phyloP scores from a whole-genome alignment of 2,113 vertebrate genomes.

The Tringa solitaria region DNA sequence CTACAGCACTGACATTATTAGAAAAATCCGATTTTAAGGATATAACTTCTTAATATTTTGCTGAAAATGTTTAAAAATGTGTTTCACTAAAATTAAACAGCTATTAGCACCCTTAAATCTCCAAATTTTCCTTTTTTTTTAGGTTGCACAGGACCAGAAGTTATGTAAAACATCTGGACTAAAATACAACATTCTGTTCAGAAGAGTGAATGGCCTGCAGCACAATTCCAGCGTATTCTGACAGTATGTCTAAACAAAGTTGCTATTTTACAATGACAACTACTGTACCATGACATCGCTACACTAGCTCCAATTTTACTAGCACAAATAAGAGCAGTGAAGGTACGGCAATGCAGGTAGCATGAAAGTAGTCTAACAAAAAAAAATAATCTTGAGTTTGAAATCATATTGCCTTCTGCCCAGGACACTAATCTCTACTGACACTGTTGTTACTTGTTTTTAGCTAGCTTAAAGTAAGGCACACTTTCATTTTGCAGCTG shows the following conservation, averaged over 20 bases:
- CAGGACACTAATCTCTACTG: neutral
- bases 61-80: neutral
- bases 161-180: constrained; percentile 43
- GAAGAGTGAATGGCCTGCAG: constrained; percentile 23
- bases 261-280: constrained; percentile 4
- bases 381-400: neutral
- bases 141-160: neutral
- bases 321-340: neutral
- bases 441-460: neutral
- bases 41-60: neutral
- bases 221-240: neutral
- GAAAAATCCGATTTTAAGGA: neutral
- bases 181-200: constrained; percentile 29
- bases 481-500: neutral
- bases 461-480: neutral
- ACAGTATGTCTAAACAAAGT: constrained; percentile 27
- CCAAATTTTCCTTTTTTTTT: neutral
- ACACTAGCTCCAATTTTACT: neutral
- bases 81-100: neutral
- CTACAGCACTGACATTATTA: neutral
- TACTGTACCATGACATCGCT: neutral
- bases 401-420: neutral
- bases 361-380: neutral
- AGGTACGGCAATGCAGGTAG: neutral
- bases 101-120: neutral